Evolutionary conservation across 2,797 vertebrate species (phyloP).

Genomic region (Poeciliopsis presidionis): DNA sequence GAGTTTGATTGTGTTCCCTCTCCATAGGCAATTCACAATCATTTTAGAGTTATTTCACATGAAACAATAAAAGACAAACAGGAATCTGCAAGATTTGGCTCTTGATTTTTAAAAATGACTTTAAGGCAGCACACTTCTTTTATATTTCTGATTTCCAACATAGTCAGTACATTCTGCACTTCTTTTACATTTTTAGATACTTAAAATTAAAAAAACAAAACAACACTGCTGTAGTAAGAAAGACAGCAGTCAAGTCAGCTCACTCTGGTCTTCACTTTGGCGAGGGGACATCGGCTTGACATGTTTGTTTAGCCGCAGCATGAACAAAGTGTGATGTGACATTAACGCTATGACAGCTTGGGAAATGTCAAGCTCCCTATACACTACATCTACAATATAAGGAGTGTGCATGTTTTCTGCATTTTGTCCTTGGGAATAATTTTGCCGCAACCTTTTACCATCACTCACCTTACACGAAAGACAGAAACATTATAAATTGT

Average conservation of each 20-base stretch:
- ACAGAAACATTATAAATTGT: neutral
- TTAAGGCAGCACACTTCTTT: neutral
- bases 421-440: neutral
- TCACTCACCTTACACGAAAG: neutral
- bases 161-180: neutral
- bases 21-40: constrained; percentile 31
- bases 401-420: neutral
- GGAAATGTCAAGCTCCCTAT: constrained; percentile 26
- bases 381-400: neutral
- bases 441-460: neutral
- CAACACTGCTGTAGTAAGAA: constrained; percentile 32
- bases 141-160: constrained; percentile 7
- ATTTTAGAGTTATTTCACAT: constrained; percentile 24
- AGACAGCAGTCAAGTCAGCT: constrained; percentile 49
- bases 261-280: constrained; percentile 16
- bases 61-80: neutral
- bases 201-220: no score
- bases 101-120: neutral
- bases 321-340: constrained; percentile 39
- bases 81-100: neutral
- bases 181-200: neutral
- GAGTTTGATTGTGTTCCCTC: constrained; percentile 12
- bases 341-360: constrained; percentile 28
- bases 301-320: constrained; percentile 44
- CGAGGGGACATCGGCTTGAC: constrained; percentile 48